Evolutionary conservation across 2,113 vertebrate genomes (phyloP).

Genomic region (Motacilla alba): DNA sequence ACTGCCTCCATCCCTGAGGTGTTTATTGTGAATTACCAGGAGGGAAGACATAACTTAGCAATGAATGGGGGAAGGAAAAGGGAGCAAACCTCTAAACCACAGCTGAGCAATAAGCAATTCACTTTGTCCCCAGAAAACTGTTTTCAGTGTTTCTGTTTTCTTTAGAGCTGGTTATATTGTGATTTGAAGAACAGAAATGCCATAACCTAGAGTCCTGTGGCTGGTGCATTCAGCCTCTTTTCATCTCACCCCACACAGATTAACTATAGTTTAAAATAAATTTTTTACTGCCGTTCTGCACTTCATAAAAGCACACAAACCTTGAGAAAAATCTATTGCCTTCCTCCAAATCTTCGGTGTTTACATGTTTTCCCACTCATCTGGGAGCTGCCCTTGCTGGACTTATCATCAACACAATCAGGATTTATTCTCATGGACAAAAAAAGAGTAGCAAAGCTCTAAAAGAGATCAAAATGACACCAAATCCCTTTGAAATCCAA

Average conservation of each 20-base stretch:
- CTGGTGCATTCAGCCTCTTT: conserved; percentile 8
- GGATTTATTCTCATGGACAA: background rate
- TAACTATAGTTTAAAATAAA: conserved; percentile 39
- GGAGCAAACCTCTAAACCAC: background rate
- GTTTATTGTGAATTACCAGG: background rate
- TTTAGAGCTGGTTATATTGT: conserved; percentile 4
- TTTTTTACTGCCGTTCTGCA: conserved; percentile 6
- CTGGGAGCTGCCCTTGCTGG: background rate
- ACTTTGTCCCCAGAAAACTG: background rate
- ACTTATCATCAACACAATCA: background rate
- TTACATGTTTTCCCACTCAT: background rate
- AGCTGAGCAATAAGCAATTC: background rate
- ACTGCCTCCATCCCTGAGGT: background rate
- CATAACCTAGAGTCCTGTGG: background rate
- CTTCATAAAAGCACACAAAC: background rate
- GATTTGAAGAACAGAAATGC: background rate
- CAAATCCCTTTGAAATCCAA: background rate
- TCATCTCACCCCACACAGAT: background rate
- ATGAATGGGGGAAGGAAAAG: background rate
- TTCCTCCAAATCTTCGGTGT: background rate
- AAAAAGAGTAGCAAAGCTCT: background rate
- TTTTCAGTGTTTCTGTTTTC: background rate
- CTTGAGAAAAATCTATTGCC: background rate
- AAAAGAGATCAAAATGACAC: background rate
- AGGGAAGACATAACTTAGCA: background rate